phyloP scores from a whole-genome alignment of 2,888 invertebrate species.

The Drosophila aldrichi region DNA sequence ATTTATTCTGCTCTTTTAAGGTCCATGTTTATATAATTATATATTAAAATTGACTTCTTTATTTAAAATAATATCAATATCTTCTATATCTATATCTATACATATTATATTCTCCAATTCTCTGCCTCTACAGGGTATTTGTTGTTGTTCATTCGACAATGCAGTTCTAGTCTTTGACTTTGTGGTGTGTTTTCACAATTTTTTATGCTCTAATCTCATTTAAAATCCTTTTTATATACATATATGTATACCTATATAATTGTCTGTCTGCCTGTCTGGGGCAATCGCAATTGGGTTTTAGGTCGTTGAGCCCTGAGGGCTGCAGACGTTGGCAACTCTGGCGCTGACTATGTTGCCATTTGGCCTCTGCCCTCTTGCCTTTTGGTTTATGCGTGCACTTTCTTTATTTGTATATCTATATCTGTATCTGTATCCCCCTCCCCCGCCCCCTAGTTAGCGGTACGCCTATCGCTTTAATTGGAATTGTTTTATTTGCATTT shows the following conservation, averaged over 20 bases:
- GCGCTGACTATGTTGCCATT: constrained; percentile 28
- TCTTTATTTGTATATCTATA: constrained; percentile 44
- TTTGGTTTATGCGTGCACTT: constrained; percentile 53
- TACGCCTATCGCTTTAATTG: constrained; percentile 66
- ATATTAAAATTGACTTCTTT: too few relatives aligned
- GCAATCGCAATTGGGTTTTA: constrained; percentile 37
- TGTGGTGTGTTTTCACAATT: constrained; percentile 41
- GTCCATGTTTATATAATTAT: too few relatives aligned
- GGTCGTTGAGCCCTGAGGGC: constrained; percentile 42
- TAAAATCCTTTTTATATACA: constrained; percentile 41
- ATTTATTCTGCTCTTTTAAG: too few relatives aligned
- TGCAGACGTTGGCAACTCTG: constrained; percentile 26
- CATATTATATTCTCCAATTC: neutral
- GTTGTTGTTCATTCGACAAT: neutral
- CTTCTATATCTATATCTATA: too few relatives aligned
- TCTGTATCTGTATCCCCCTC: constrained; percentile 1
- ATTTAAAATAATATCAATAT: too few relatives aligned
- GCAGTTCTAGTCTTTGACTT: constrained; percentile 14
- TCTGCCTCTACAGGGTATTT: constrained; percentile 19
- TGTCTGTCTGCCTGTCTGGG: constrained; percentile 18
- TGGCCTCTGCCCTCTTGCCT: constrained; percentile 39
- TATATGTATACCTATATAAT: constrained; percentile 46
- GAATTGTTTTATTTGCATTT: constrained; percentile 69
- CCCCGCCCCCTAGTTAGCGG: too few relatives aligned
- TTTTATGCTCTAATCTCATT: constrained; percentile 62